Evolutionary conservation across 2,113 vertebrate species (phyloP), one percentile per base, ranked within the genome.

Genomic region (Probosciger aterrimus): DNA sequence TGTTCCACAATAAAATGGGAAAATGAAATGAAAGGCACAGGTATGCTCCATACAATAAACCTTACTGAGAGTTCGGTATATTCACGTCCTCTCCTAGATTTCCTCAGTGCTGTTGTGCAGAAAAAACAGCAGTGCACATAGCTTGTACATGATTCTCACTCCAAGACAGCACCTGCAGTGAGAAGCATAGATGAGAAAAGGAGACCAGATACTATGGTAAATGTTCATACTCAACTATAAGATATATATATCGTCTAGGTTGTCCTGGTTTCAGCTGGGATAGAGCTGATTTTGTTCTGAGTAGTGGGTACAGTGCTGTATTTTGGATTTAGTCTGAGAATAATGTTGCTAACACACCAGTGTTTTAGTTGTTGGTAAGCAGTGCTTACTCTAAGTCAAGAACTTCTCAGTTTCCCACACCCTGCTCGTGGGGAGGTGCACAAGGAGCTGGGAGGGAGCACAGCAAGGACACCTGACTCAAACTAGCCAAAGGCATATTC

Each of bases 121-220:
- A 81, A 73, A 80, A 70, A 1, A 0, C 49, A 86, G 30, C 31
- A 77, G n/a, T 1, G 3, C 7, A 10, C 24, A 3, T 24, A 15
- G 41, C 28, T 67, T 39, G 35, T 46, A 80, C 24, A 6, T 2
- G 4, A 28, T 30, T 49, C 22, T 74, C 12, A 8, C 4, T 49
- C 24, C 50, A 53, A 80, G 37, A 62, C 8, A 82, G 27, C 46
- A 30, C 28, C 18, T 67, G 31, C 30, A 33, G 17, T 30, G 31
- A 69, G 39, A 31, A 75, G 31, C 44, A 18, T 24, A 47, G 25
- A 27, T 35, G 22, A 57, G 18, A 37, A 55, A 71, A 33, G 12
- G 24, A 18, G 6, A 50, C 20, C 0, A 0, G 17, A 7, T 50
- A 5, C 39, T 39, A 23, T 35, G 27, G 15, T 19, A 55, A 67